phyloP scores from a whole-genome alignment of 37 sponge, comb jelly and placozoan species.

The Halisarca cf. caerulea region DNA sequence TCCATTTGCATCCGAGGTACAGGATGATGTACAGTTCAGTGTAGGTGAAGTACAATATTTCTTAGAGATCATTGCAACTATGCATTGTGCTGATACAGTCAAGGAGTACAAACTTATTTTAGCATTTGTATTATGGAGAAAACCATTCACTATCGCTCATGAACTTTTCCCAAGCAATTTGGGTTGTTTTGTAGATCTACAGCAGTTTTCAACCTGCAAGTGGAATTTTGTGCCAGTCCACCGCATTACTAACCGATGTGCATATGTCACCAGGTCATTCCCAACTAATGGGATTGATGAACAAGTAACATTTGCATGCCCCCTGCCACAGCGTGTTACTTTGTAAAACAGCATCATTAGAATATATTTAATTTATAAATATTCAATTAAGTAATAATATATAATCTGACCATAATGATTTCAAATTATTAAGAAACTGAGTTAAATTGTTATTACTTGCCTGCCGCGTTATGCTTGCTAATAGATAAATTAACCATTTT shows the following conservation, averaged over 20 bases:
- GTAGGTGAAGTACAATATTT: conserved; percentile 45
- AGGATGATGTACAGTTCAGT: conserved; percentile 18
- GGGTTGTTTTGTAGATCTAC: conserved; percentile 26
- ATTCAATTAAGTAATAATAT: no score
- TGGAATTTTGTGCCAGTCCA: conserved; percentile 53
- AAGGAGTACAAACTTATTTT: neutral
- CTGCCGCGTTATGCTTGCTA: no score
- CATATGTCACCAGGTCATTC: neutral
- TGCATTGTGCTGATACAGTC: neutral
- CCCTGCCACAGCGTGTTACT: conserved; percentile 9
- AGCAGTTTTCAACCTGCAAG: neutral
- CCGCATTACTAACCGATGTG: conserved; percentile 39
- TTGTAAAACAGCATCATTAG: no score
- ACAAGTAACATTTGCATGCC: conserved; percentile 39
- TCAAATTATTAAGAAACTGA: no score
- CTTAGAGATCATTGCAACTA: neutral
- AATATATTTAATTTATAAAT: no score
- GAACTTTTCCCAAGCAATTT: conserved; percentile 25
- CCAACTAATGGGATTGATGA: neutral
- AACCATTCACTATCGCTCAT: conserved; percentile 9
- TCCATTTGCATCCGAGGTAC: neutral
- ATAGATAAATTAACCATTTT: no score
- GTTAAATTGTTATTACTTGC: no score
- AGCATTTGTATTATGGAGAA: conserved; percentile 44
- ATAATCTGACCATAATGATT: no score